Percentiles rank a stretch among this genome's conserved stretches.
phyloP scores from a whole-genome alignment of 2,888 invertebrate genomes.

The Empis livida region DNA sequence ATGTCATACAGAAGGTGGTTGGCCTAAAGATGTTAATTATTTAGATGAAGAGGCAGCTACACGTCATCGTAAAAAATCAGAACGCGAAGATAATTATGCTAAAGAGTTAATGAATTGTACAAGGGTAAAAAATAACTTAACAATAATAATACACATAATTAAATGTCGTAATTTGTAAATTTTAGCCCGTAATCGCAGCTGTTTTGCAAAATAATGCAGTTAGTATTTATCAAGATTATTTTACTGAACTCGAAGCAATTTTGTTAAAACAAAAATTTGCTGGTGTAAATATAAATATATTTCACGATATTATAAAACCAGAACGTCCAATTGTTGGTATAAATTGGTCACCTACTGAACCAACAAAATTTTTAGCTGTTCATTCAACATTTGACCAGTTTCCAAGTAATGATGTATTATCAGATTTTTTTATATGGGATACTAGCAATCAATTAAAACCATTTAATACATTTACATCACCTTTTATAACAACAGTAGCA shows the following conservation, averaged over 20 bases:
- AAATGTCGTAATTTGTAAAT: too few species aligned
- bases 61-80: constrained; percentile 62
- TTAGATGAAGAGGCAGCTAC: constrained; percentile 55
- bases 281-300: constrained; percentile 51
- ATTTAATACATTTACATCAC: constrained; percentile 53
- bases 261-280: constrained; percentile 43
- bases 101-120: constrained; percentile 45
- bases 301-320: constrained; percentile 42
- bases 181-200: constrained; percentile 17
- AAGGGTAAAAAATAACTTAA: constrained; percentile 21
- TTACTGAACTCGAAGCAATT: constrained; percentile 40
- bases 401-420: constrained; percentile 7
- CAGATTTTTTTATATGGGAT: constrained; percentile 27
- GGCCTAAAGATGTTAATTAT: constrained; percentile 62
- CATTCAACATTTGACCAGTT: constrained; percentile 16
- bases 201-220: constrained; percentile 68
- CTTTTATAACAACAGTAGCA: constrained; percentile 56
- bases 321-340: constrained; percentile 41
- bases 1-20: constrained; percentile 68
- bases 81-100: constrained; percentile 65
- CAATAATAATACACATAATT: background rate
- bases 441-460: constrained; percentile 42
- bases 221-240: constrained; percentile 68
- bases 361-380: constrained; percentile 18
- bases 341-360: constrained; percentile 53